phyloP scores from a whole-genome alignment of 2,113 vertebrate genomes.

The Melanerpes formicivorus region DNA sequence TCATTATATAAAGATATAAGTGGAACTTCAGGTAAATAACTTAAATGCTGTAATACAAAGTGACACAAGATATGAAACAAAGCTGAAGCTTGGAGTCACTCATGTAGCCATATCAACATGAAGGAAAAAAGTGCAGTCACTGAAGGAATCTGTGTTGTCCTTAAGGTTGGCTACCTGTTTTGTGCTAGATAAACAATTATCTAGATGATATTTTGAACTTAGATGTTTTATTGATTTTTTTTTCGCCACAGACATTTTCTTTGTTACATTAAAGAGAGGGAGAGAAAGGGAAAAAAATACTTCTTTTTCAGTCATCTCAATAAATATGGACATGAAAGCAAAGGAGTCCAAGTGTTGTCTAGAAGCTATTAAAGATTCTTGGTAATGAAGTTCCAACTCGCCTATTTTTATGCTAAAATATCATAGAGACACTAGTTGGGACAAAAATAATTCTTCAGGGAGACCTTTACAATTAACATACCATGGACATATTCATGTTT shows the following conservation, averaged over 20 bases:
- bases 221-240: too few species aligned
- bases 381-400: neutral
- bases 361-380: neutral
- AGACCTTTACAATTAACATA: neutral
- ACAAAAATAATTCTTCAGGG: neutral
- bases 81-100: neutral
- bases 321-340: neutral
- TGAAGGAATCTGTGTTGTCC: neutral
- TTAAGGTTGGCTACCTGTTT: neutral
- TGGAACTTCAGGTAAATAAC: slow-evolving; percentile 1
- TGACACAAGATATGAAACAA: neutral
- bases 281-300: neutral
- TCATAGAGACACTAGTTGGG: neutral
- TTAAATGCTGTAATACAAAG: neutral
- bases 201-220: neutral
- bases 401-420: neutral
- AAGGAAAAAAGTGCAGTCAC: neutral
- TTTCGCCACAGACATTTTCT: neutral
- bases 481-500: neutral
- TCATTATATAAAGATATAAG: neutral
- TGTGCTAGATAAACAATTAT: neutral
- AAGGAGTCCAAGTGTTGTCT: neutral
- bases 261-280: neutral
- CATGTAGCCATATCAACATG: neutral
- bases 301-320: neutral